Base-by-base conservation (phyloP, 2,888 invertebrate species). In the Dicroscelio sp. region DNA sequence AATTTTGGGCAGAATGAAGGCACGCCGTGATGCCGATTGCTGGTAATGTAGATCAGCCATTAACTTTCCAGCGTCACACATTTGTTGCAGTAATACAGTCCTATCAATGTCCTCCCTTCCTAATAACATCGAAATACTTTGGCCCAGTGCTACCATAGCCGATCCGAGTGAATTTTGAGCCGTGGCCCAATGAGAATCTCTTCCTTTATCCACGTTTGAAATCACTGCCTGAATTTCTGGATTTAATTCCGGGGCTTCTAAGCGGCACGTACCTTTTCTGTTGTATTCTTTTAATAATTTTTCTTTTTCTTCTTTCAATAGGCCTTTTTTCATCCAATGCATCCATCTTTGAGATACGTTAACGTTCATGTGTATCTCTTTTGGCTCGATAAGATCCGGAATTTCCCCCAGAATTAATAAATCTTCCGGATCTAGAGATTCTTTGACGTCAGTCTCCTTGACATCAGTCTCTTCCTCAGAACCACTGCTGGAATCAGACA, bases 1-100 rank as follows among this genome's bases (percentile, higher is more conserved):
- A 0, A 84, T 17, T 12, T 85, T 87, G 4, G 90, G 82, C 14
- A 73, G 17, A 0, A 90, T 43, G 27, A 92, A 79, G 0, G 75
- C 71, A 2, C 60, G 80, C 25, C 89, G n/a, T 12, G 90, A 87
- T 43, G 35, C 63, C 0, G 75, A 78, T 30, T 83, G 76, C 14
- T 84, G 52, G 27, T 31, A 31, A 75, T 71, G n/a, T 2, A 86
- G 27, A 10, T 86, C 76, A 1, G 86, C 27, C n/a, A 71, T 25
- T 0, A 83, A 20, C 58, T 83, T 83, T n/a, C 69, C 67, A 5
- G 69, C n/a, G 12, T 69, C 69, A 23, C 43, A 33, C 27, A 69
- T 25, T 20, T n/a, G 17, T 12, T 33, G 38, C 14, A 69, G 25
- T 2, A 69, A 27, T 23, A 12, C 23, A 20, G 23, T 27, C 27